Conservation (phyloP, 2,888 invertebrate species). For the Nemurella pictetii region DNA sequence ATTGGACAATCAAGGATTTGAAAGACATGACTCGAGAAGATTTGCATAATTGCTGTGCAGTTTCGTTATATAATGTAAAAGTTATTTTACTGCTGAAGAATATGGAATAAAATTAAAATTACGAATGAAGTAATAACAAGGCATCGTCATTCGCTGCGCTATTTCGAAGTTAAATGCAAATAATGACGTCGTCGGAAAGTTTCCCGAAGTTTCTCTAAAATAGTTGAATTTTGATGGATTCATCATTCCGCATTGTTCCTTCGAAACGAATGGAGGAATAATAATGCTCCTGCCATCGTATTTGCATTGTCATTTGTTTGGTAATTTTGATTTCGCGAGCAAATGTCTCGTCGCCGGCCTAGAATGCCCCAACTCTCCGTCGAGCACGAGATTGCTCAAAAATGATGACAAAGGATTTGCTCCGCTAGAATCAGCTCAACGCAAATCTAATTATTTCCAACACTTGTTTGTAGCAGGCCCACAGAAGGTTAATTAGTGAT, state of each 20-base stretch:
- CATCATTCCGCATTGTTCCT: conserved; percentile 11
- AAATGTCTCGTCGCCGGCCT: neutral
- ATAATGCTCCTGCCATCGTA: neutral
- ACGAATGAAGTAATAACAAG: neutral
- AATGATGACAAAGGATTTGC: neutral
- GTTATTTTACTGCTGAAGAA: neutral
- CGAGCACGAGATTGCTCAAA: neutral
- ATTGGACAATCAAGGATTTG: neutral
- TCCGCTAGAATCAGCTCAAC: neutral
- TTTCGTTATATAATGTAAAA: neutral
- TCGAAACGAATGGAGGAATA: conserved; percentile 2
- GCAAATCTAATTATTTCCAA: conserved; percentile 20
- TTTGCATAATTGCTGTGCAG: neutral
- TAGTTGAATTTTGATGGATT: conserved; percentile 26
- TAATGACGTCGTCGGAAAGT: conserved; percentile 16
- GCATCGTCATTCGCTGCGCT: neutral
- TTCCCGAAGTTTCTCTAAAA: neutral
- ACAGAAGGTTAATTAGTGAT: conserved; percentile 24
- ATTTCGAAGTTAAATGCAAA: conserved; percentile 19
- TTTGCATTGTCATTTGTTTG: conserved; percentile 25
- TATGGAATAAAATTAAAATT: neutral
- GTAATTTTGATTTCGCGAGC: conserved; percentile 20
- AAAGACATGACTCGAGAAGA: neutral
- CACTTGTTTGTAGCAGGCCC: conserved; percentile 11
- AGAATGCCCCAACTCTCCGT: neutral